Evolutionary conservation across 1,140 invertebrate genomes (phyloP).

Genomic region (Drosophila bifasciata): DNA sequence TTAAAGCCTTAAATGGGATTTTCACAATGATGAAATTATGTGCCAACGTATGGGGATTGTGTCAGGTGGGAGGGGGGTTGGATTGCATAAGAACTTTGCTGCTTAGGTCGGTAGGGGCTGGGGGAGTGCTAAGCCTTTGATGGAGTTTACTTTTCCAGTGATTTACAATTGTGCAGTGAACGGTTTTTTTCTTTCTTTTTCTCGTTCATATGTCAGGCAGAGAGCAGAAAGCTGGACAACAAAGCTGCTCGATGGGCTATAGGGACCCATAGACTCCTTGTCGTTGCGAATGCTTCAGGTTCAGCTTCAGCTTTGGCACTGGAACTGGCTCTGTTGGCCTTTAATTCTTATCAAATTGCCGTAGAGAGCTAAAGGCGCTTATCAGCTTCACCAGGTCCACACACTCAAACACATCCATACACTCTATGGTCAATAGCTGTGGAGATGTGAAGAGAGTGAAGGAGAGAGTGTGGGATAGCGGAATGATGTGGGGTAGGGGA

Average conservation of each 20-base stretch:
- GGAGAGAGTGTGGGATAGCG: not conserved
- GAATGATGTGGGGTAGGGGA: conserved; percentile 1
- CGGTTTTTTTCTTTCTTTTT: conserved; percentile 8
- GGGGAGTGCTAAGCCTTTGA: conserved; percentile 47
- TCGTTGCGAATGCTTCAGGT: conserved; percentile 30
- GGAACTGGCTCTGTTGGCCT: conserved; percentile 26
- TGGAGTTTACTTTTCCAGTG: conserved; percentile 58
- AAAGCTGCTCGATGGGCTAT: conserved; percentile 30
- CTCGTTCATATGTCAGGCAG: conserved; percentile 47
- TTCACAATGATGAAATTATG: conserved; percentile 48
- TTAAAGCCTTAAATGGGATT: conserved; percentile 52
- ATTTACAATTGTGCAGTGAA: conserved; percentile 63
- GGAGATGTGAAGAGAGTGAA: too few species aligned
- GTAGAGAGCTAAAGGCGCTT: conserved; percentile 57
- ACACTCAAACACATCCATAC: not conserved
- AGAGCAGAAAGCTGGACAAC: conserved; percentile 20
- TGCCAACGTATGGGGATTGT: conserved; percentile 1
- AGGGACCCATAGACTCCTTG: conserved; percentile 15
- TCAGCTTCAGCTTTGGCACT: too few species aligned
- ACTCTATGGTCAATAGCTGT: conserved; percentile 36
- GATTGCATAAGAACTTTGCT: conserved; percentile 41
- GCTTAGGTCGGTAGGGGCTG: conserved; percentile 10
- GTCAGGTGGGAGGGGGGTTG: not conserved
- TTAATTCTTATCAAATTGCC: conserved; percentile 70
- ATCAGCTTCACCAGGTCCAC: conserved; percentile 52